phyloP scores from a whole-genome alignment of 1,140 invertebrate species.

The Drosophila willistoni region DNA sequence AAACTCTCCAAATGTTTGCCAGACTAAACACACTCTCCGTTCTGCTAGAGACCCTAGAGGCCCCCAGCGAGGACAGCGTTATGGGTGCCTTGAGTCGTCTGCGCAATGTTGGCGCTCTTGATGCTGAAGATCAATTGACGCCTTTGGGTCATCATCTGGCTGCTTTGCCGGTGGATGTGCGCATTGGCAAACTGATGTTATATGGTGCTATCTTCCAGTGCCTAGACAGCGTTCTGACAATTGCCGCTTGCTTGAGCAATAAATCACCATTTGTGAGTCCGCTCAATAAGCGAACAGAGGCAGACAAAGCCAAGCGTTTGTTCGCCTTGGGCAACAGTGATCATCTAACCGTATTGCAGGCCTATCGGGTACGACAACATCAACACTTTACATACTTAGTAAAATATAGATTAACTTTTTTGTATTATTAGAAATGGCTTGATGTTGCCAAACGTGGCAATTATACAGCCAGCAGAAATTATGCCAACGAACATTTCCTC shows the following conservation, averaged over 20 bases:
- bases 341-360: slow-evolving; percentile 91
- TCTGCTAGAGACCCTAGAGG: slow-evolving; percentile 90
- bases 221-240: slow-evolving; percentile 95
- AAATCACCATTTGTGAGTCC: slow-evolving; percentile 92
- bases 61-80: slow-evolving; percentile 90
- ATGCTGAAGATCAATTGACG: slow-evolving; percentile 91
- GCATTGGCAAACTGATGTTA: slow-evolving; percentile 94
- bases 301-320: slow-evolving; percentile 88
- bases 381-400: background rate
- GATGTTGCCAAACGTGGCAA: slow-evolving; percentile 85
- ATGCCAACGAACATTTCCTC: slow-evolving; percentile 90
- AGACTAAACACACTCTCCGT: slow-evolving; percentile 87
- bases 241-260: slow-evolving; percentile 94
- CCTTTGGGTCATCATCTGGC: slow-evolving; percentile 95
- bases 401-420: too few species aligned
- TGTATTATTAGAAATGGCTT: slow-evolving; percentile 88
- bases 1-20: slow-evolving; percentile 90
- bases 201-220: slow-evolving; percentile 96
- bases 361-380: slow-evolving; percentile 86
- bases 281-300: slow-evolving; percentile 88
- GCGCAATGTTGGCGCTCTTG: slow-evolving; percentile 93
- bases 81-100: slow-evolving; percentile 90
- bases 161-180: slow-evolving; percentile 94
- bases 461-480: slow-evolving; percentile 86
- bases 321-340: slow-evolving; percentile 91